Evolutionary conservation across 1,140 invertebrate genomes (phyloP).

Genomic region (Lerema accius): DNA sequence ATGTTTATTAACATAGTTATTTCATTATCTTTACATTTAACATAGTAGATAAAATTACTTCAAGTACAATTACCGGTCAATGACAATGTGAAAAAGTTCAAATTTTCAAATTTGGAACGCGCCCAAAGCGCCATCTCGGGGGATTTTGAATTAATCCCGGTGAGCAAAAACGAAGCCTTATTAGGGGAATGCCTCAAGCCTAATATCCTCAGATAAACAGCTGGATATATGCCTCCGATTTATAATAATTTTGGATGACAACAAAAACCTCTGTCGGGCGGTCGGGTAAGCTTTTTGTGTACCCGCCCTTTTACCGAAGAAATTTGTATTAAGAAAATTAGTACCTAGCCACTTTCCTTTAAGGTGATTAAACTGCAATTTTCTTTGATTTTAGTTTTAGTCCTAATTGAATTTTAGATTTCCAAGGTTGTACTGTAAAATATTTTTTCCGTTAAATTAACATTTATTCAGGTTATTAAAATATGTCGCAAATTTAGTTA

Average conservation of each 20-base stretch:
- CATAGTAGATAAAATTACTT: too few species aligned
- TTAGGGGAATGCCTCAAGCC: slow-evolving; percentile 58
- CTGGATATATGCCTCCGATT: slow-evolving; percentile 66
- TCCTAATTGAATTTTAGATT: too few species aligned
- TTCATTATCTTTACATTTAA: too few species aligned
- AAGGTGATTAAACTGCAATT: too few species aligned
- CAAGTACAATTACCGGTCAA: too few species aligned
- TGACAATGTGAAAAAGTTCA: background rate
- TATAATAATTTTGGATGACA: slow-evolving; percentile 66
- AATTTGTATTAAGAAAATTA: slow-evolving; percentile 50
- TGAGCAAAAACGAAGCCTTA: slow-evolving; percentile 67
- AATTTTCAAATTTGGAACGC: slow-evolving; percentile 15
- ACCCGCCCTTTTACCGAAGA: slow-evolving; percentile 41
- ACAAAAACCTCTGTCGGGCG: slow-evolving; percentile 52
- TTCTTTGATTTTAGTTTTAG: too few species aligned
- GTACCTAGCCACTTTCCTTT: slow-evolving; percentile 41
- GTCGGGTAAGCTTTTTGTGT: slow-evolving; percentile 46
- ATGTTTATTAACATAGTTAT: too few species aligned
- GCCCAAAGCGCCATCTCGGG: slow-evolving; percentile 6
- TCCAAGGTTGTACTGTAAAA: too few species aligned
- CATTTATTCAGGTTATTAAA: too few species aligned
- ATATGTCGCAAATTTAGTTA: too few species aligned
- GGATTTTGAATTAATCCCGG: slow-evolving; percentile 47
- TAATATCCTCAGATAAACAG: slow-evolving; percentile 65
- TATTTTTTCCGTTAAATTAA: too few species aligned